Evolutionary conservation across 1,140 invertebrate genomes (phyloP).

Genomic region (Sarcophaga peregrina): DNA sequence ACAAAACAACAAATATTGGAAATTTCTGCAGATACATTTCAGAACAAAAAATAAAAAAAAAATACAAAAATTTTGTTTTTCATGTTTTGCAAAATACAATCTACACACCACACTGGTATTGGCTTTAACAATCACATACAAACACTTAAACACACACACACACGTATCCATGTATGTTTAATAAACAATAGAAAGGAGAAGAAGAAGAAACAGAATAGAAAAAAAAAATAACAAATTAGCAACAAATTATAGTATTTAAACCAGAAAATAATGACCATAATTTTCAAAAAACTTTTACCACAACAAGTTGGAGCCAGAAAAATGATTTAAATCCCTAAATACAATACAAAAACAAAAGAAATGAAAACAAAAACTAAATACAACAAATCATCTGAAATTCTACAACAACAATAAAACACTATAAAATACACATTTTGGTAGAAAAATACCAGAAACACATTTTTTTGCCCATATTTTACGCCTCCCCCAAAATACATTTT

Average conservation of each 20-base stretch:
- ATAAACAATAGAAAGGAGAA: no score
- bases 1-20: no score
- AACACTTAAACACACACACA: no score
- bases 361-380: neutral
- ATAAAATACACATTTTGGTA: neutral
- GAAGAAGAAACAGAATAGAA: neutral
- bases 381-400: neutral
- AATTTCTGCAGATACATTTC: no score
- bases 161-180: no score
- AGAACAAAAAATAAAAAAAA: no score
- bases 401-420: neutral
- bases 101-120: no score
- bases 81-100: no score
- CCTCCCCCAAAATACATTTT: neutral
- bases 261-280: conserved; percentile 15
- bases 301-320: conserved; percentile 2
- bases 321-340: conserved; percentile 7
- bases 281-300: neutral
- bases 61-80: no score
- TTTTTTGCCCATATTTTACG: neutral
- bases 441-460: neutral
- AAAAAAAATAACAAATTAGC: conserved; percentile 15
- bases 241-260: conserved; percentile 16
- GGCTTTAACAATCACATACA: no score
- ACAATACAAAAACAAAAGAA: neutral